phyloP scores from a whole-genome alignment of 2,888 invertebrate genomes.

The Drosophila mimica region DNA sequence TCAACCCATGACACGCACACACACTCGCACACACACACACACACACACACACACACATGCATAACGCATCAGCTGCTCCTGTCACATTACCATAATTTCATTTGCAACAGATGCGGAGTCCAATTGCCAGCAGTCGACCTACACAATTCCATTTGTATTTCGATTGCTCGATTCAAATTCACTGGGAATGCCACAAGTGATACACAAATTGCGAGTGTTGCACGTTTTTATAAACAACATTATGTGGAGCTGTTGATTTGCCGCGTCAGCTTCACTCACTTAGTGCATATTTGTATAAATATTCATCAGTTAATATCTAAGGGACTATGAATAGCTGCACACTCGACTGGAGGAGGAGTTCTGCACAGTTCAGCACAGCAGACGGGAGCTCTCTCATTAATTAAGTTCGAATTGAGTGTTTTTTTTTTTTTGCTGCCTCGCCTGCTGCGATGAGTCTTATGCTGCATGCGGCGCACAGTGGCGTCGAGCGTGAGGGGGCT shows the following conservation, averaged over 20 bases:
- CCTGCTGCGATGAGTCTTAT: slow-evolving; percentile 23
- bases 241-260: slow-evolving; percentile 73
- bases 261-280: slow-evolving; percentile 50
- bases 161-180: neutral
- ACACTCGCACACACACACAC: slow-evolving; percentile 22
- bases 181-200: slow-evolving; percentile 8
- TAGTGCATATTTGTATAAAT: slow-evolving; percentile 50
- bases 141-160: slow-evolving; percentile 11
- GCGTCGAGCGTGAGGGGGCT: slow-evolving; percentile 5
- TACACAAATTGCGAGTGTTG: slow-evolving; percentile 56
- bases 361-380: slow-evolving; percentile 13
- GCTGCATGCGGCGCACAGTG: slow-evolving; percentile 27
- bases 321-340: slow-evolving; percentile 56
- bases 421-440: slow-evolving; percentile 1
- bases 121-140: slow-evolving; percentile 54
- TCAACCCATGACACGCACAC: slow-evolving; percentile 48
- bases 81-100: slow-evolving; percentile 80
- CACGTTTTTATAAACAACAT: slow-evolving; percentile 67
- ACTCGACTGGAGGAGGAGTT: neutral
- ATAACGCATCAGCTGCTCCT: slow-evolving; percentile 49
- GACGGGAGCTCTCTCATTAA: slow-evolving; percentile 64
- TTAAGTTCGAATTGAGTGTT: slow-evolving; percentile 62
- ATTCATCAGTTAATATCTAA: slow-evolving; percentile 68
- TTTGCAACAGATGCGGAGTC: slow-evolving; percentile 69
- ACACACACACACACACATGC: slow-evolving; percentile 9